Conservation (phyloP, 2,888 invertebrate species). For the Dolichomitus sp. region DNA sequence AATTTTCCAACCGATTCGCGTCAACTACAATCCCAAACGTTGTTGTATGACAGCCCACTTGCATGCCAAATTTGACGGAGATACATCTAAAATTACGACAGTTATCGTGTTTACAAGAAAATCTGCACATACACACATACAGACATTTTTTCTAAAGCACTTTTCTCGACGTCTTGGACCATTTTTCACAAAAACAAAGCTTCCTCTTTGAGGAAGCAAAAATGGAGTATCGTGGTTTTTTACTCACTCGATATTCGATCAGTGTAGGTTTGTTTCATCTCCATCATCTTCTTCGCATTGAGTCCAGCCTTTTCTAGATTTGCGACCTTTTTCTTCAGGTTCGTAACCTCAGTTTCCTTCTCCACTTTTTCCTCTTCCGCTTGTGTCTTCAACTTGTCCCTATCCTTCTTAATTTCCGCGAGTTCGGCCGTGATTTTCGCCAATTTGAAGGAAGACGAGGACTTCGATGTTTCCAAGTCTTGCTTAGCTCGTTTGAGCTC, state of each 20-base stretch:
- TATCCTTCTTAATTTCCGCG: conserved; percentile 88
- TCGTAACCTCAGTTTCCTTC: conserved; percentile 92
- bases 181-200: too few species aligned
- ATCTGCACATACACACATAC: too few species aligned
- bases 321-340: conserved; percentile 92
- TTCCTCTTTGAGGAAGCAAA: too few species aligned
- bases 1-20: too few species aligned
- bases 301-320: conserved; percentile 89
- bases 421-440: conserved; percentile 87
- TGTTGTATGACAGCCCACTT: too few species aligned
- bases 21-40: too few species aligned
- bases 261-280: conserved; percentile 90
- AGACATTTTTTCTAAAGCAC: too few species aligned
- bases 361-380: conserved; percentile 92
- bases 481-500: conserved; percentile 89
- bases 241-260: conserved; percentile 90
- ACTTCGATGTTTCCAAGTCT: conserved; percentile 87
- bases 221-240: neutral
- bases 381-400: conserved; percentile 90
- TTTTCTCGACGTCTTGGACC: too few species aligned
- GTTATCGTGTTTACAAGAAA: too few species aligned
- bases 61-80: too few species aligned
- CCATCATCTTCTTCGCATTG: conserved; percentile 89
- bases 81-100: too few species aligned
- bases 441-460: conserved; percentile 86